phyloP scores from a whole-genome alignment of 2,797 vertebrate species.

The Eulemur albifrons region DNA sequence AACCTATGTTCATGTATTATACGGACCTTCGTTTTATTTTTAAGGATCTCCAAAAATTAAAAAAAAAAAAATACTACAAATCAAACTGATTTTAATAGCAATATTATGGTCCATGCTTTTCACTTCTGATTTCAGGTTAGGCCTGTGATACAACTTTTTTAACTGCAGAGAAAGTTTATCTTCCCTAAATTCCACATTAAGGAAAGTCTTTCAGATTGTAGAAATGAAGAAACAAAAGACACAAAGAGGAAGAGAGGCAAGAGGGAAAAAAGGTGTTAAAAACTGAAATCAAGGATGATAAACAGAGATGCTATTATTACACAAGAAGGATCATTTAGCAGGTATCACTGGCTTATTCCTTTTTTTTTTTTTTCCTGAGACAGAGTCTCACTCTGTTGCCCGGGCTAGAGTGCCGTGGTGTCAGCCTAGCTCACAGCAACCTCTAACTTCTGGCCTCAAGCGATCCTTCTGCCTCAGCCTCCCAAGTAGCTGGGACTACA shows the following conservation, averaged over 20 bases:
- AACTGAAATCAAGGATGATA: background rate
- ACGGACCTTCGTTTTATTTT: background rate
- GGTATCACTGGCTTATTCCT: background rate
- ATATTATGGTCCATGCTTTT: background rate
- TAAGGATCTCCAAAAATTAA: slow-evolving; percentile 9
- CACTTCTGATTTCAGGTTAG: slow-evolving; percentile 36
- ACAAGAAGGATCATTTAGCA: background rate
- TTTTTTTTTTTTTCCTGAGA: background rate
- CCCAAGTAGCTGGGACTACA: no score
- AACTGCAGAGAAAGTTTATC: background rate
- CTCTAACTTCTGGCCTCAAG: no score
- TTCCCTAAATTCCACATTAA: slow-evolving; percentile 7
- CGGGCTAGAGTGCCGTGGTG: no score
- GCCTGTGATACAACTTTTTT: slow-evolving; percentile 9
- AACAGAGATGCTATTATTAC: background rate
- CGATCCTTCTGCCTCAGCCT: no score
- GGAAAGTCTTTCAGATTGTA: background rate
- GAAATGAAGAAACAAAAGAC: background rate
- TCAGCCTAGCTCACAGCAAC: no score
- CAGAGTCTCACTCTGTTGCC: no score
- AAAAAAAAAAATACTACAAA: background rate
- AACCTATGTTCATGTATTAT: background rate
- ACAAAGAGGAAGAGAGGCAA: background rate
- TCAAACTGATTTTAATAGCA: slow-evolving; percentile 27
- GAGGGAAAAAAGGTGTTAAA: background rate